Evolutionary conservation across 2,888 invertebrate species (phyloP).

Genomic region (Eupithecia inturbata): DNA sequence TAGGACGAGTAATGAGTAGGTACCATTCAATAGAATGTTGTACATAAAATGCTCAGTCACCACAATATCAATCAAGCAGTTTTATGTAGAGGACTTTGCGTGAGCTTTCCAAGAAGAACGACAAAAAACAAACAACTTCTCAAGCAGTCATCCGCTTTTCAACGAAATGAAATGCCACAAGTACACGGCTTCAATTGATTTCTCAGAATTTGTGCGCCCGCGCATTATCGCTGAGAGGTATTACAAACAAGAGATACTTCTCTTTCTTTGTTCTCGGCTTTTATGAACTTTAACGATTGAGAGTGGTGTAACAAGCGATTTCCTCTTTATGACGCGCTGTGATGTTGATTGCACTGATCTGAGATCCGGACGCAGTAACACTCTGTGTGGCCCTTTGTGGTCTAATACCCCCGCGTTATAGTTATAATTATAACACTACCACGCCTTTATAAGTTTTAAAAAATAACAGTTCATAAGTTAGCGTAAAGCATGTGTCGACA

Average conservation of each 20-base stretch:
- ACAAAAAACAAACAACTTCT: slow-evolving; percentile 12
- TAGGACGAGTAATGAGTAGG: no score
- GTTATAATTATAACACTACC: no score
- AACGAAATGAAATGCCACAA: slow-evolving; percentile 11
- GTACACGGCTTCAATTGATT: slow-evolving; percentile 28
- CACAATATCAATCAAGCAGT: not conserved
- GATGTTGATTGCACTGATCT: slow-evolving; percentile 11
- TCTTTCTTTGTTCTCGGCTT: slow-evolving; percentile 38
- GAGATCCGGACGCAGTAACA: not conserved
- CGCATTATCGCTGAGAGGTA: slow-evolving; percentile 27
- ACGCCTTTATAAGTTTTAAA: no score
- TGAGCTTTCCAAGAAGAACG: slow-evolving; percentile 9
- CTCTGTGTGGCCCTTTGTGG: no score
- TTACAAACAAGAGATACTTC: slow-evolving; percentile 32
- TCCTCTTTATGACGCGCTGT: slow-evolving; percentile 11
- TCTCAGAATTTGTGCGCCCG: slow-evolving; percentile 36
- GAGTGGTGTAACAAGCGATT: slow-evolving; percentile 17
- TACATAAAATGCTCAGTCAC: not conserved
- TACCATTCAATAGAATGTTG: not conserved
- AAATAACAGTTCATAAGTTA: not conserved
- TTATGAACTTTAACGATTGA: slow-evolving; percentile 30
- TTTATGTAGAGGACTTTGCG: not conserved
- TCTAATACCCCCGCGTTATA: no score
- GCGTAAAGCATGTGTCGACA: not conserved
- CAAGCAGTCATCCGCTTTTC: slow-evolving; percentile 3